Evolutionary conservation across 53 echinoderm and acorn worm genomes (phyloP), one percentile per base, ranked within the genome.

Genomic region (Zoroaster sp.): DNA sequence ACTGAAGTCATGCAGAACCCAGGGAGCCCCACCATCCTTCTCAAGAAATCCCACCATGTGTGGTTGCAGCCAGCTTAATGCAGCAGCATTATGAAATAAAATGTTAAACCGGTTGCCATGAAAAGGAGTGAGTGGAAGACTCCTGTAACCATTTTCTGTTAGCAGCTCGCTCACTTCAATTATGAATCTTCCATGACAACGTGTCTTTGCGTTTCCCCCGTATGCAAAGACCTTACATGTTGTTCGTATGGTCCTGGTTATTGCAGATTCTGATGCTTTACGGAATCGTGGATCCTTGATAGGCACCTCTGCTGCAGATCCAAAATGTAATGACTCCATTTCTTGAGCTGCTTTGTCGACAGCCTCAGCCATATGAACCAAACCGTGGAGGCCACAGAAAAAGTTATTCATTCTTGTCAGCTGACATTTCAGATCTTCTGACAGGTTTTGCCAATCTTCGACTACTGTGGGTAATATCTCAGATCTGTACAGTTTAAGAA

Each of bases 171-270:
- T n/a, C 2, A 92, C 72, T 8, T 44, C n/a, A n/a, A 68, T 13
- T n/a, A 38, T 4, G 42, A 81, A 88, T 34, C 68, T 80, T 49
- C 92, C 70, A 40, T 92, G 88, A 46, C 88, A 88, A 36, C 83
- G 74, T 17, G 34, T 88, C 55, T 92, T 92, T 1, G 88, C 81
- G 45, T 82, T 69, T n/a, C 88, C 88, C 39, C 88, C 78, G 79
- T 87, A 87, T 35, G 88, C 92, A 83, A 92, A 92, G 4, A 75
- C 66, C 47, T 93, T 82, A 70, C 93, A 89, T 8, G 93, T 42
- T 51, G 78, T 89, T n/a, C 86, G 76, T 75, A 93, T 86, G n/a
- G 54, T 25, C 10, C 89, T 74, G 2, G 12, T 54, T 5, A 42
- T 89, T 14, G 53, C 89, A 73, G 93, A 69, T 72, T 93, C 89